phyloP scores from a whole-genome alignment of 2,888 invertebrate genomes.

The Pinctada fucata region DNA sequence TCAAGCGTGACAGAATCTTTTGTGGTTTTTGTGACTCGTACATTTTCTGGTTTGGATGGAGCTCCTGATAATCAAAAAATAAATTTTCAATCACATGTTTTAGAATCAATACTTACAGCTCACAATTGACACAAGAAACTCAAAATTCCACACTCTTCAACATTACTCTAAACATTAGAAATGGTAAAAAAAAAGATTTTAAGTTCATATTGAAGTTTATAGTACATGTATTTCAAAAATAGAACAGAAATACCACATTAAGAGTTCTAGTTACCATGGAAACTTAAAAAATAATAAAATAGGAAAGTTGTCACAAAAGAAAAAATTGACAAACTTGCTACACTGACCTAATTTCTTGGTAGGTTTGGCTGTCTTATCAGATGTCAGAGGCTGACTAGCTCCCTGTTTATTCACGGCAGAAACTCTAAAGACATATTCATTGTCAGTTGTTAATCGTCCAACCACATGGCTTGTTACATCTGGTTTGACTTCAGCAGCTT shows the following conservation, averaged over 20 bases:
- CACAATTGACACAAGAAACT: neutral
- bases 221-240: too few species aligned
- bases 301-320: neutral
- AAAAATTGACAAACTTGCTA: too few species aligned
- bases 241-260: neutral
- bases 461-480: constrained; percentile 61
- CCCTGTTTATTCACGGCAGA: constrained; percentile 73
- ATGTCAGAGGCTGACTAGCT: constrained; percentile 62
- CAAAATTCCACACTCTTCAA: neutral
- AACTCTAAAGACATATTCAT: constrained; percentile 72
- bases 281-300: neutral
- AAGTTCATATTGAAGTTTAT: too few species aligned
- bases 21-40: constrained; percentile 58
- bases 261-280: neutral
- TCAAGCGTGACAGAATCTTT: constrained; percentile 63
- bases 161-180: too few species aligned
- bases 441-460: constrained; percentile 82
- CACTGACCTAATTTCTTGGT: constrained; percentile 39
- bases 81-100: neutral
- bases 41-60: constrained; percentile 64
- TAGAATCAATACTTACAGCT: neutral
- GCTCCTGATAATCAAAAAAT: constrained; percentile 50
- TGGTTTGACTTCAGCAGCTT: constrained; percentile 60
- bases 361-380: constrained; percentile 61
- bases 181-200: too few species aligned